phyloP scores from a whole-genome alignment of 2,797 vertebrate species.

The Syngnathus rostellatus region DNA sequence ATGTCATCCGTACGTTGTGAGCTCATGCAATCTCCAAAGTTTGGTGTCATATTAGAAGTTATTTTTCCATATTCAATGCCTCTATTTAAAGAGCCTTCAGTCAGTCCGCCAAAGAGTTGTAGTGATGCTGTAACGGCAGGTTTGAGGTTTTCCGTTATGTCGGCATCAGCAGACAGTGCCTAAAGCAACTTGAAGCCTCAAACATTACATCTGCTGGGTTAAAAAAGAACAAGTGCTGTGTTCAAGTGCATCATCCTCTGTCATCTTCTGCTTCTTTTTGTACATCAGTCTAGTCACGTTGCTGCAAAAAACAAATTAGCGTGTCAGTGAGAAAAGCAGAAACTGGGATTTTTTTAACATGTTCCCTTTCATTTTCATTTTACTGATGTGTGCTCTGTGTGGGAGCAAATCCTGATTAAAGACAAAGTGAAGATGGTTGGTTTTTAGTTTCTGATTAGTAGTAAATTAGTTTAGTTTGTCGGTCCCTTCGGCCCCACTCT shows the following conservation, averaged over 20 bases:
- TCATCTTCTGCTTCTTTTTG: slow-evolving; percentile 17
- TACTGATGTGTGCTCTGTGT: neutral
- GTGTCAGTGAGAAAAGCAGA: slow-evolving; percentile 5
- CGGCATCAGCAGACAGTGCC: slow-evolving; percentile 42
- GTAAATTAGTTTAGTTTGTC: too few species aligned
- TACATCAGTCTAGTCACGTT: slow-evolving; percentile 3
- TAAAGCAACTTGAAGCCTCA: slow-evolving; percentile 47
- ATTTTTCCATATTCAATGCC: neutral
- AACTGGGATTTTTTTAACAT: neutral
- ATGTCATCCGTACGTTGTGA: neutral
- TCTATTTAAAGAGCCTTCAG: neutral
- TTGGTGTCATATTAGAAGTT: neutral
- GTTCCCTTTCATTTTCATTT: slow-evolving; percentile 4
- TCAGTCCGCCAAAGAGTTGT: slow-evolving; percentile 11
- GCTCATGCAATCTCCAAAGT: neutral
- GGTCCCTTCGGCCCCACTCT: too few species aligned
- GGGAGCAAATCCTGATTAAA: neutral
- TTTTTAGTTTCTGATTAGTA: neutral
- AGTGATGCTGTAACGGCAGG: neutral
- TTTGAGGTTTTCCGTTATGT: slow-evolving; percentile 26
- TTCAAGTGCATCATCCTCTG: slow-evolving; percentile 26
- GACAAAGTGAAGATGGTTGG: neutral
- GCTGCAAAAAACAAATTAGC: slow-evolving; percentile 34
- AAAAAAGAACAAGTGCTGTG: slow-evolving; percentile 43
- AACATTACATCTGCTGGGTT: slow-evolving; percentile 48